Evolutionary conservation across 2,888 invertebrate species (phyloP), one percentile per base, ranked within the genome.

Genomic region (Calameuta filiformis): DNA sequence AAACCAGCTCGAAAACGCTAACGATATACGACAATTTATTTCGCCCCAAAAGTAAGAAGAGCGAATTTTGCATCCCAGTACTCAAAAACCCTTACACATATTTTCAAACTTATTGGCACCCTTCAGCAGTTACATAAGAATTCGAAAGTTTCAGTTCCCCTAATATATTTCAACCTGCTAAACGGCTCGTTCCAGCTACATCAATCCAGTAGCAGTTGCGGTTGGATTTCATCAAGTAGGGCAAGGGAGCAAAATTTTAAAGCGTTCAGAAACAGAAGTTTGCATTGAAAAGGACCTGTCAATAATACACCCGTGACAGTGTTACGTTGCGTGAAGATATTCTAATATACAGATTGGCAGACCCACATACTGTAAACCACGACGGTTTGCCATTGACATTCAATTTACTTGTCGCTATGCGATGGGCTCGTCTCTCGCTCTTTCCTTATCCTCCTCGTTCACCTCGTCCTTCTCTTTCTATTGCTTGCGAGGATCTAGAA

Each of bases 381-480:
- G 71, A 33, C 68, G 76, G 79, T 81, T 79, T 56, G 79, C 71
- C 76, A 80, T 79, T 82, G 82, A 81, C 81, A 82, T 81, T 84
- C 79, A 79, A 81, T 83, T 83, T 82, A 71, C 71, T 56, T 15
- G 56, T 56, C 9, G 9, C 23, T 23, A 6, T 9, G 0, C 56
- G 23, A 56, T 56, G 6, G 9, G 9, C 6, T 23, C 23, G 56
- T 56, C 56, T 56, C 56, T 56, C 56, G 56, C 15, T 56, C 23
- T 9, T 23, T 23, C 56, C 56, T 56, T 23, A 23, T 56, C 23
- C 23, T 56, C 23, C 23, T 56, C 4, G 9, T 23, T 23, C 56
- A 6, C 56, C 9, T 56, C 56, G 6, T 56, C 56, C 23, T 56
- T 15, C 9, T 56, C 23, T 56, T 56, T 56, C 56, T 23, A 9